These are phyloP conservation scores for Limnodromus scolopaceus DNA, from an alignment of 2,797 vertebrate genomes.

Conservation along the genomic window DNA sequence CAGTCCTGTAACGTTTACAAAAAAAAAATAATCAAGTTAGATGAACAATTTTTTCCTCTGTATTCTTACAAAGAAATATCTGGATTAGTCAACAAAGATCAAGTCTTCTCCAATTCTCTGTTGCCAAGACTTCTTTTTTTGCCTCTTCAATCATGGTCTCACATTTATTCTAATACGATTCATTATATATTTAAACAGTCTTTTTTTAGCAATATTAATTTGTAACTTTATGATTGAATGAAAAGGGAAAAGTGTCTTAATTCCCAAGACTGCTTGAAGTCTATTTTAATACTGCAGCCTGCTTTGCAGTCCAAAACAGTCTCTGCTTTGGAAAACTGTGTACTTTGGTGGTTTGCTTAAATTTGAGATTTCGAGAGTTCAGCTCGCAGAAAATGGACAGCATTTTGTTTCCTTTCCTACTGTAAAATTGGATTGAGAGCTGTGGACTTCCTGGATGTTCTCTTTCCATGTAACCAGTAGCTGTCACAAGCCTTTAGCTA, in stretches of 20 bases:
- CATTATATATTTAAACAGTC: background rate
- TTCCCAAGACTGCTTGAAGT: background rate
- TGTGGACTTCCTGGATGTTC: background rate
- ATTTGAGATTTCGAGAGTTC: background rate
- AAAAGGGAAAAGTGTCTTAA: background rate
- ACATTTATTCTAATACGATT: background rate
- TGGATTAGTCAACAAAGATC: background rate
- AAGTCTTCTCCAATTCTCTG: background rate
- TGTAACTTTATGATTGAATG: background rate
- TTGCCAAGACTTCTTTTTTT: background rate
- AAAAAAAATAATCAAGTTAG: background rate
- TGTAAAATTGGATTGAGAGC: background rate
- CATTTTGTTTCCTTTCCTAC: background rate
- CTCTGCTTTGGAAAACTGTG: background rate
- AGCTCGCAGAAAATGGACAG: background rate
- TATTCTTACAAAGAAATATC: background rate
- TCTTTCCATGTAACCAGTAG: background rate
- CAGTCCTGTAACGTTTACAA: background rate
- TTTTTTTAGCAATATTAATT: conserved; percentile 11
- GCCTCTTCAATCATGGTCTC: background rate
- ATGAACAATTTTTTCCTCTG: background rate
- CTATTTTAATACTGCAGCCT: background rate
- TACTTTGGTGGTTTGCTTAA: background rate
- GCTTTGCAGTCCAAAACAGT: too few species aligned
- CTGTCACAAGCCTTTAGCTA: background rate